These are phyloP conservation scores for Diorhabda elongata DNA, from an alignment of 1,140 invertebrate species.

Conservation along the genomic window DNA sequence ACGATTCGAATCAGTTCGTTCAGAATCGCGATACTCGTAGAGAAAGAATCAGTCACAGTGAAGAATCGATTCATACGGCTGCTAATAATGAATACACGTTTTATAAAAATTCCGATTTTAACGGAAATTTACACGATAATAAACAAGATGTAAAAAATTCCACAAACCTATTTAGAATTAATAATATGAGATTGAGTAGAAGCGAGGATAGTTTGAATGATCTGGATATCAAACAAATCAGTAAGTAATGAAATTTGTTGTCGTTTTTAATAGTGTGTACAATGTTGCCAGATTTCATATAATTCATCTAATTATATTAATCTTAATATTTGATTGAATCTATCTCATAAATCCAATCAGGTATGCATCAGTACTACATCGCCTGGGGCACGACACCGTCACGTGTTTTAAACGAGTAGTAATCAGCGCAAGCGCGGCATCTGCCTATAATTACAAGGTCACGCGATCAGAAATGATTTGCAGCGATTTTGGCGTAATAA, in stretches of 20 bases:
- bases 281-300: background rate
- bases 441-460: too few relatives aligned
- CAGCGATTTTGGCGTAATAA: too few relatives aligned
- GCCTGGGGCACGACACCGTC: too few relatives aligned
- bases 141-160: constrained; percentile 22
- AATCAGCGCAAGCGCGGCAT: too few relatives aligned
- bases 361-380: too few relatives aligned
- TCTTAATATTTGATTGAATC: too few relatives aligned
- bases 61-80: constrained; percentile 4
- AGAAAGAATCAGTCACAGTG: constrained; percentile 13
- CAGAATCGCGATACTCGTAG: constrained; percentile 5
- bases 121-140: background rate
- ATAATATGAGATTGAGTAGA: constrained; percentile 38
- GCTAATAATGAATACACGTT: background rate
- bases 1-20: background rate
- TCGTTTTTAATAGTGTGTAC: background rate
- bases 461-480: too few relatives aligned
- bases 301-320: background rate
- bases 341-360: too few relatives aligned
- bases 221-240: constrained; percentile 20
- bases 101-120: constrained; percentile 3
- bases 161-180: constrained; percentile 30
- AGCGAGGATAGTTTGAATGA: constrained; percentile 42
- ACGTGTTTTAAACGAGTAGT: too few relatives aligned
- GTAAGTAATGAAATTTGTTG: background rate